These are phyloP conservation scores for Cephus sareptanus DNA, from an alignment of 2,888 invertebrate genomes.

Conservation along the genomic window DNA sequence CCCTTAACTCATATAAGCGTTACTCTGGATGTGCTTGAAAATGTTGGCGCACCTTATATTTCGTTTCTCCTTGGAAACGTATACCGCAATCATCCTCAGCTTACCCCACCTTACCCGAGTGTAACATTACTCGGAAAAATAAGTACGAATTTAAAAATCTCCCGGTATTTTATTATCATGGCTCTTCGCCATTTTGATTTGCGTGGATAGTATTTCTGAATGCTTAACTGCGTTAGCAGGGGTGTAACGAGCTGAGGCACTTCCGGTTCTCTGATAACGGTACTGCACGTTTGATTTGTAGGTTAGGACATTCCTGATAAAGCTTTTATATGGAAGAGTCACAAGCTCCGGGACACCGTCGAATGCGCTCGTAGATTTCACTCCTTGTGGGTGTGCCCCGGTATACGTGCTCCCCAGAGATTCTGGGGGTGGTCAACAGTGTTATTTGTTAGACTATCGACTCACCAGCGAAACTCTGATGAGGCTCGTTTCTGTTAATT, in stretches of 20 bases:
- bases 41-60: slow-evolving; percentile 13
- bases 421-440: not conserved
- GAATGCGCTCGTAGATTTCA: not conserved
- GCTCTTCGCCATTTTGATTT: not conserved
- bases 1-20: slow-evolving; percentile 12
- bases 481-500: not conserved
- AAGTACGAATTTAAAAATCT: not conserved
- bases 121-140: not conserved
- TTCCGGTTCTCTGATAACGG: not conserved
- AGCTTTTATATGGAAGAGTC: not conserved
- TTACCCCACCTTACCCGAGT: too few species aligned
- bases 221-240: not conserved
- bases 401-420: not conserved
- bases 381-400: not conserved
- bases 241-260: not conserved
- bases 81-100: slow-evolving; percentile 1
- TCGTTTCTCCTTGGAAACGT: not conserved
- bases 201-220: not conserved
- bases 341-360: not conserved
- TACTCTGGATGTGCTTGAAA: slow-evolving; percentile 6
- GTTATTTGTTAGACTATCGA: not conserved
- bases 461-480: not conserved
- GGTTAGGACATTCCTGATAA: not conserved
- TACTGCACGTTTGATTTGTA: not conserved
- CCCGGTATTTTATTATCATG: not conserved